A percentile compares a stretch with the other conserved stretches of the same genome.
These are phyloP conservation scores for Toxotes jaculatrix DNA, from an alignment of 2,113 vertebrate species.

Conservation along the genomic window DNA sequence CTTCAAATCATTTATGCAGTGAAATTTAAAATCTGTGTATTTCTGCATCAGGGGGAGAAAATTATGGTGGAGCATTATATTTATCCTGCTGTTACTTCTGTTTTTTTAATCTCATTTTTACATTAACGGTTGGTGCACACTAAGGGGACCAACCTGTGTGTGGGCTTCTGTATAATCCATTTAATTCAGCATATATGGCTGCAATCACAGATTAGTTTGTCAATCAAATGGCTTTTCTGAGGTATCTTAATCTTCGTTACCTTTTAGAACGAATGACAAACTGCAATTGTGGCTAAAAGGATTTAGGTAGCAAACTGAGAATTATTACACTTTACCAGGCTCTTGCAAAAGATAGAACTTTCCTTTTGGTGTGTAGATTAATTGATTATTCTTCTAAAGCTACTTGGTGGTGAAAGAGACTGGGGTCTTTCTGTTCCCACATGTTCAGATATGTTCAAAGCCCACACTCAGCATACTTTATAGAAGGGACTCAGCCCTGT, in stretches of 20 bases:
- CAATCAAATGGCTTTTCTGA: slow-evolving; percentile 32
- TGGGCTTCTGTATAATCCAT: slow-evolving; percentile 48
- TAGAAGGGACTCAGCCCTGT: slow-evolving; percentile 7
- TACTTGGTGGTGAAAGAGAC: not conserved
- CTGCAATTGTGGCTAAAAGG: slow-evolving; percentile 42
- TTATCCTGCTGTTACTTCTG: not conserved
- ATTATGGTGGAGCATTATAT: not conserved
- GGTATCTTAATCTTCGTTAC: slow-evolving; percentile 39
- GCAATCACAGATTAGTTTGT: slow-evolving; percentile 42
- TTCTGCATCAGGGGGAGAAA: not conserved
- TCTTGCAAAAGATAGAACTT: slow-evolving; percentile 1
- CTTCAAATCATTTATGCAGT: slow-evolving; percentile 15
- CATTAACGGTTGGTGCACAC: not conserved
- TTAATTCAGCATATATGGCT: slow-evolving; percentile 49
- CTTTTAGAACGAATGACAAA: slow-evolving; percentile 31
- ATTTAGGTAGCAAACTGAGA: slow-evolving; percentile 33
- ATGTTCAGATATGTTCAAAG: slow-evolving; percentile 51
- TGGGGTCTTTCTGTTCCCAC: slow-evolving; percentile 12
- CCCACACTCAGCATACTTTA: slow-evolving; percentile 31
- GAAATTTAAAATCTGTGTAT: not conserved
- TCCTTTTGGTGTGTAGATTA: slow-evolving; percentile 21
- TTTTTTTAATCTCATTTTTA: slow-evolving; percentile 26
- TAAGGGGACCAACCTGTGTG: not conserved
- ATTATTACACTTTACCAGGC: not conserved
- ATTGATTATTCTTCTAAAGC: slow-evolving; percentile 41